phyloP scores from a whole-genome alignment of 2,113 vertebrate genomes.

The Notarius quadriscutis region DNA sequence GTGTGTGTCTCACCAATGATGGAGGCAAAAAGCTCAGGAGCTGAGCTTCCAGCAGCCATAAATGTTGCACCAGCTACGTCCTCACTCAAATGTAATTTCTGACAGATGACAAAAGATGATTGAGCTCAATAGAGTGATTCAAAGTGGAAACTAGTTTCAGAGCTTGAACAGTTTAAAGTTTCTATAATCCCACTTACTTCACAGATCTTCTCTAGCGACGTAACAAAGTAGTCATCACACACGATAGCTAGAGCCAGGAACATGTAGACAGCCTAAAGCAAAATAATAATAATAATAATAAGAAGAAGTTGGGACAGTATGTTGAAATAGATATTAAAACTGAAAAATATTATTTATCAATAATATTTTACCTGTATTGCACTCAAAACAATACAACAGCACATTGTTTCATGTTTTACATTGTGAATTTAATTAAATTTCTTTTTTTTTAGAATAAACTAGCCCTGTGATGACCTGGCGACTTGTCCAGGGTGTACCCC shows the following conservation, averaged over 20 bases:
- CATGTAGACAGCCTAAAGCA: constrained; percentile 84
- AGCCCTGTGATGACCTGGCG: too few species aligned
- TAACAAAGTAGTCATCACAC: constrained; percentile 89
- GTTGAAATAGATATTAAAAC: too few species aligned
- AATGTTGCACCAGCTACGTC: constrained; percentile 90
- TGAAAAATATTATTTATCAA: too few species aligned
- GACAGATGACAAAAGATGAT: constrained; percentile 57
- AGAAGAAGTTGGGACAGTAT: too few species aligned
- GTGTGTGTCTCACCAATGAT: constrained; percentile 77
- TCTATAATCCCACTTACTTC: constrained; percentile 73
- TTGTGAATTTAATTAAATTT: background rate
- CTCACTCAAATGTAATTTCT: constrained; percentile 86
- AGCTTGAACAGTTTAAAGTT: background rate
- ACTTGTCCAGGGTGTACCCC: too few species aligned
- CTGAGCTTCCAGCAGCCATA: constrained; percentile 90
- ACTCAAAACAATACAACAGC: too few species aligned
- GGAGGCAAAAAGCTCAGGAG: constrained; percentile 86
- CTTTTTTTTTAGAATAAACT: background rate
- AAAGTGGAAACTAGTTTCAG: background rate
- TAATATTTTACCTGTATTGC: too few species aligned
- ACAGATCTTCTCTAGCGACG: constrained; percentile 88
- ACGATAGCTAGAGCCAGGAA: constrained; percentile 89
- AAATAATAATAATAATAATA: background rate
- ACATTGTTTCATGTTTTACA: too few species aligned
- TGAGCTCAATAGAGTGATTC: background rate